Conservation (phyloP, 2,113 vertebrate genomes). For the Chloropsis cyanopogon region DNA sequence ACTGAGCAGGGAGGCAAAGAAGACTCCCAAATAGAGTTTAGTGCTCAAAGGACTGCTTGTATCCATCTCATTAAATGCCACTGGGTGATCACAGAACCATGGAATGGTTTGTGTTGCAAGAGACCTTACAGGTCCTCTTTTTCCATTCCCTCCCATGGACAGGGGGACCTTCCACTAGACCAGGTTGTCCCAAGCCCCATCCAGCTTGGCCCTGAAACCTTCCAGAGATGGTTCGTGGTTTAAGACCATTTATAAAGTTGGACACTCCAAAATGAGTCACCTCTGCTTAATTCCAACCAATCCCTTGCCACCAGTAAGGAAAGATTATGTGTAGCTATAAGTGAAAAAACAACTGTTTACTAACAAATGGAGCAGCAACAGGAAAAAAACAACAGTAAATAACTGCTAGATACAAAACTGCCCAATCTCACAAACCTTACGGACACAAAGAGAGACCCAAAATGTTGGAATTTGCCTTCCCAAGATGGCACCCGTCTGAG, state of each 20-base stretch:
- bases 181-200: background rate
- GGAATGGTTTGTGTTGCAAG: background rate
- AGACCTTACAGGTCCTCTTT: background rate
- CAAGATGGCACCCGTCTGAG: background rate
- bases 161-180: background rate
- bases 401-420: background rate
- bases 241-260: background rate
- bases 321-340: background rate
- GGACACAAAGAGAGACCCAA: rapidly evolving
- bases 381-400: background rate
- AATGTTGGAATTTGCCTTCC: background rate
- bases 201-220: background rate
- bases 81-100: background rate
- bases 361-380: background rate
- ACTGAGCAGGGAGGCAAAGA: background rate
- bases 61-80: background rate
- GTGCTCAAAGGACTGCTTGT: background rate
- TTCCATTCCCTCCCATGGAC: background rate
- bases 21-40: background rate
- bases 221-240: background rate
- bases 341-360: background rate
- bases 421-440: background rate
- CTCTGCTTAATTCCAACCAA: no score
- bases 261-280: background rate
- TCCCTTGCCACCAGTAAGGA: background rate